A percentile compares a stretch with the other conserved stretches of the same genome.
phyloP scores from a whole-genome alignment of 2,888 invertebrate species.

The Elgonia sp. region DNA sequence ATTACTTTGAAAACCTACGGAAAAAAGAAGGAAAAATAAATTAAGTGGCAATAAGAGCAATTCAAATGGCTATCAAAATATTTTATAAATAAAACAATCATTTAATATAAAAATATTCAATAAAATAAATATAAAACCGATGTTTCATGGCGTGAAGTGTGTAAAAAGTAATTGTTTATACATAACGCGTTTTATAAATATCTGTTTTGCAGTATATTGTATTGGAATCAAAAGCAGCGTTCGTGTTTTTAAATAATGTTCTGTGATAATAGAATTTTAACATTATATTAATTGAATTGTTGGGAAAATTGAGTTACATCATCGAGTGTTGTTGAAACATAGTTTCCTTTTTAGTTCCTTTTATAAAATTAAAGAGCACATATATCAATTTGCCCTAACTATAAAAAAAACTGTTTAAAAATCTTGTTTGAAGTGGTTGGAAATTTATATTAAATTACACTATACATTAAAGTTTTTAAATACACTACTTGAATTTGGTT shows the following conservation, averaged over 20 bases:
- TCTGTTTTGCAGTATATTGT: neutral
- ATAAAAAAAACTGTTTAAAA: too few species aligned
- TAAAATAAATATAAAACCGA: neutral
- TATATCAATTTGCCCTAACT: too few species aligned
- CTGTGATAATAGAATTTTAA: slow-evolving; percentile 20
- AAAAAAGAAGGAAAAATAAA: too few species aligned
- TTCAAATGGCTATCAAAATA: too few species aligned
- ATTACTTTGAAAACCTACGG: neutral
- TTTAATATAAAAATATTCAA: neutral
- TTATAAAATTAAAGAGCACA: neutral
- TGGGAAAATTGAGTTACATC: slow-evolving; percentile 10
- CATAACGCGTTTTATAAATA: neutral
- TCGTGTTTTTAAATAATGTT: slow-evolving; percentile 17
- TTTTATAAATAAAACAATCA: too few species aligned
- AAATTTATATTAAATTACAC: too few species aligned
- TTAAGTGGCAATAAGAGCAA: neutral
- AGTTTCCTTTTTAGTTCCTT: slow-evolving; percentile 8
- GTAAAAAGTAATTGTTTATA: neutral
- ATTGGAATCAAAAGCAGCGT: neutral
- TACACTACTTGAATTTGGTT: too few species aligned
- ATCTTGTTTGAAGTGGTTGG: too few species aligned
- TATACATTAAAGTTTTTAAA: too few species aligned
- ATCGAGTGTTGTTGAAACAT: neutral
- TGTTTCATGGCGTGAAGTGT: neutral
- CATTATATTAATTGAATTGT: slow-evolving; percentile 34